Evolutionary conservation across 2,797 vertebrate genomes (phyloP).

Genomic region (Thripadectes ignobilis): DNA sequence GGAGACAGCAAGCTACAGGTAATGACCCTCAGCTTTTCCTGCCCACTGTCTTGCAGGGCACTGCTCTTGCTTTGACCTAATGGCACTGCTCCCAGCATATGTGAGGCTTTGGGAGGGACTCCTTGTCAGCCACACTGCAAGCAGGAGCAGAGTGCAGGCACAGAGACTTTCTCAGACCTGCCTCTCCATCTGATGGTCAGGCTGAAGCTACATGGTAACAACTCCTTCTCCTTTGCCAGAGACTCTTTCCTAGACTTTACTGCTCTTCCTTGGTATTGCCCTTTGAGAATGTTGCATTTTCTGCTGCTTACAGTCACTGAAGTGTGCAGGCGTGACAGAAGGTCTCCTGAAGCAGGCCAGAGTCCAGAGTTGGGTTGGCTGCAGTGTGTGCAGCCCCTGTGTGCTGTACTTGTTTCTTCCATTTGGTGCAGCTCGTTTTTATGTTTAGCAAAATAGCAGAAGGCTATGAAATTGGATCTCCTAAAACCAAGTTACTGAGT

Average conservation of each 20-base stretch:
- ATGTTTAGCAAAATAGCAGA: neutral
- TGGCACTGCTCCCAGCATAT: neutral
- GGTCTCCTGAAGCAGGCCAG: neutral
- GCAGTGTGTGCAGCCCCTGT: neutral
- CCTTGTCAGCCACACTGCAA: neutral
- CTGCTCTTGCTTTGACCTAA: neutral
- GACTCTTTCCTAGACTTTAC: neutral
- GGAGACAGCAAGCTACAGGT: too few relatives aligned
- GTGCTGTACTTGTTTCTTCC: neutral
- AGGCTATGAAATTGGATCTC: neutral
- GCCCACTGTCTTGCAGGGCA: neutral
- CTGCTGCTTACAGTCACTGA: neutral
- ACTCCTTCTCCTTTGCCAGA: neutral
- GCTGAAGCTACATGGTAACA: neutral
- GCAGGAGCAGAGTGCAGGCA: neutral
- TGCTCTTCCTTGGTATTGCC: neutral
- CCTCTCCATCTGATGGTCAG: neutral
- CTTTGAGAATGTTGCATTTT: neutral
- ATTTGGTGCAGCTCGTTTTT: neutral
- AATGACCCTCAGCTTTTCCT: neutral
- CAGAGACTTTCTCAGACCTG: neutral
- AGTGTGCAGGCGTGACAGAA: neutral
- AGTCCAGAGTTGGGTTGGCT: neutral
- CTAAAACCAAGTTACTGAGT: neutral
- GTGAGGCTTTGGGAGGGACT: neutral